Conservation (phyloP, 2,113 vertebrate species). For the Petromus typicus region DNA sequence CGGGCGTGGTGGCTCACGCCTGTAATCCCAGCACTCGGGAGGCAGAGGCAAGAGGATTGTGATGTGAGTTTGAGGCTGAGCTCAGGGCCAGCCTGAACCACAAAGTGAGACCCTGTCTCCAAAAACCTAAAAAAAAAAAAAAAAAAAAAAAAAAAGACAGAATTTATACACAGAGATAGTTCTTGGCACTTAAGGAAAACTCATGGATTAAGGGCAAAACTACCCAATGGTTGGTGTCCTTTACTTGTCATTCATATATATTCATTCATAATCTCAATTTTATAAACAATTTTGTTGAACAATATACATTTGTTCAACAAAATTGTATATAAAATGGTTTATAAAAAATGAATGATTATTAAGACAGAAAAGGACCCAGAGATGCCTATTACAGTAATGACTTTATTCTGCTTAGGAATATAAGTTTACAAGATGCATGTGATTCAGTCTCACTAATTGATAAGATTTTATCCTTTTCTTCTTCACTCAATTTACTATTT, state of each 20-base stretch:
- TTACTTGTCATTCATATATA: background rate
- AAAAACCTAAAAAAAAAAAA: no score
- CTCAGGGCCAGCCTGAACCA: no score
- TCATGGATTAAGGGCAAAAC: background rate
- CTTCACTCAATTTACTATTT: background rate
- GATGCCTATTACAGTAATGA: background rate
- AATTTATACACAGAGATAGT: background rate
- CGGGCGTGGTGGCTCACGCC: no score
- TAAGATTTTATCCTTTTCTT: background rate
- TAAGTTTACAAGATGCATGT: background rate
- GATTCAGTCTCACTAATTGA: accelerated
- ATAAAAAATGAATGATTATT: background rate
- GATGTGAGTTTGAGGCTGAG: no score
- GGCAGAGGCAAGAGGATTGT: no score
- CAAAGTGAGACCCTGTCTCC: no score
- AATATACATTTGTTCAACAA: background rate
- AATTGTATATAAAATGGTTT: background rate
- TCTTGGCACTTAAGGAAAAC: background rate
- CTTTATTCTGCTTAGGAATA: background rate
- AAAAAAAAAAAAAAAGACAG: no score
- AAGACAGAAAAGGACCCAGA: background rate
- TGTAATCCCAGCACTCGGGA: no score
- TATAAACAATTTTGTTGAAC: no score
- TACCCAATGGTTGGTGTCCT: background rate
- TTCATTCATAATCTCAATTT: no score